phyloP scores from a whole-genome alignment of 2,888 invertebrate genomes.

The Monochamus alternatus region DNA sequence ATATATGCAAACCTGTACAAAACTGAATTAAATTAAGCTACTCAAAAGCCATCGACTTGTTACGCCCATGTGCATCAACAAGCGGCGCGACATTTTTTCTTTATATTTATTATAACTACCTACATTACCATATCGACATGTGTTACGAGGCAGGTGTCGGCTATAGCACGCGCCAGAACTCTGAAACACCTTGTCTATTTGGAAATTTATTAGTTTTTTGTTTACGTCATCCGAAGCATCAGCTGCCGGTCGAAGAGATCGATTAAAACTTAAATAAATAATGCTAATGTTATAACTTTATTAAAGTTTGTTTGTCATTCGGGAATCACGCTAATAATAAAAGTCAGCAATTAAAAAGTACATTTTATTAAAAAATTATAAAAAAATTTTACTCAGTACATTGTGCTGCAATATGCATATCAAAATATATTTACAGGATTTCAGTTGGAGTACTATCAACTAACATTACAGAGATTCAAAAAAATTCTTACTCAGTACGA shows the following conservation, averaged over 20 bases:
- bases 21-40: neutral
- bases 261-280: constrained; percentile 24
- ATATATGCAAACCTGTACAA: too few relatives aligned
- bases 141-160: constrained; percentile 58
- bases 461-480: constrained; percentile 38
- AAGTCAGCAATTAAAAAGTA: constrained; percentile 37
- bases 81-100: constrained; percentile 38
- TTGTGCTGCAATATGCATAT: constrained; percentile 48
- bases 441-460: constrained; percentile 41
- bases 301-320: constrained; percentile 4
- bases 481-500: constrained; percentile 49
- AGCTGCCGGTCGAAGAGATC: constrained; percentile 41
- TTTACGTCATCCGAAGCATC: constrained; percentile 45
- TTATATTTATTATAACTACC: constrained; percentile 39
- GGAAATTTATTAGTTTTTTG: constrained; percentile 58
- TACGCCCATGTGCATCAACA: constrained; percentile 17
- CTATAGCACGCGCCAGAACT: constrained; percentile 63
- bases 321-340: constrained; percentile 33
- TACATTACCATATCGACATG: constrained; percentile 67
- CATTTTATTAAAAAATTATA: constrained; percentile 39
- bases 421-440: constrained; percentile 54
- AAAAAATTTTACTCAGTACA: constrained; percentile 46
- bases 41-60: neutral
- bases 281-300: constrained; percentile 10
- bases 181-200: constrained; percentile 64